Evolutionary conservation across 2,113 vertebrate genomes (phyloP), one percentile per base, ranked within the genome.

Genomic region (Amblyornis subalaris): DNA sequence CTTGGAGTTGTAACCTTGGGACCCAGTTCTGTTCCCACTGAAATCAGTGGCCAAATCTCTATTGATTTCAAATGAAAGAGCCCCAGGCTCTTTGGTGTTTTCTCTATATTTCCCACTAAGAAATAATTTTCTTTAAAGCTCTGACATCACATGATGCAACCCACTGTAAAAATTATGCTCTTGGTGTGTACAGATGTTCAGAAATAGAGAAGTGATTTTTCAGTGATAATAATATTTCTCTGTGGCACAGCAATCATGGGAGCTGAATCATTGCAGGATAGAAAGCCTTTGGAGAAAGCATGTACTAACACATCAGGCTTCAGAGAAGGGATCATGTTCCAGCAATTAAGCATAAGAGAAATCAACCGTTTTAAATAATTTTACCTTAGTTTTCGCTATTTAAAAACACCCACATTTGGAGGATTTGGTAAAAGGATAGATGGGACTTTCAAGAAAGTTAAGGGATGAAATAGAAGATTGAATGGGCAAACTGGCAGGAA

Each of bases 91-190:
- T 45, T 53, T 5, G 4, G 50, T 79, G n/a, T 82, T 90, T 80
- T 38, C 25, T 40, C 15, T 60, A 0, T 22, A 47, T 38, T 75
- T 67, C 53, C 72, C 55, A 62, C 3, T 8, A 96, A 80, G 70
- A 93, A 74, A 21, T 73, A 83, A 61, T 95, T 96, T 93, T 93
- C 33, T 14, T 89, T 80, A 40, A 40, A 75, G 60, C 15, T 88
- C 79, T 96, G 94, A 97, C 84, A 85, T 96, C 95, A 96, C 64
- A 85, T 95, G 96, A 97, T 95, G 96, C 95, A 97, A 97, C 36
- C 45, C 20, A 28, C 73, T 92, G 95, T 86, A 97, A 97, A 96
- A 97, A 75, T 3, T 5, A 69, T 66, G 72, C 1, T 73, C 42
- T 38, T 64, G 66, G 73, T 96, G 82, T 53, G 83, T 91, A 91